phyloP scores from a whole-genome alignment of 2,797 vertebrate genomes.

The Natrix natrix region DNA sequence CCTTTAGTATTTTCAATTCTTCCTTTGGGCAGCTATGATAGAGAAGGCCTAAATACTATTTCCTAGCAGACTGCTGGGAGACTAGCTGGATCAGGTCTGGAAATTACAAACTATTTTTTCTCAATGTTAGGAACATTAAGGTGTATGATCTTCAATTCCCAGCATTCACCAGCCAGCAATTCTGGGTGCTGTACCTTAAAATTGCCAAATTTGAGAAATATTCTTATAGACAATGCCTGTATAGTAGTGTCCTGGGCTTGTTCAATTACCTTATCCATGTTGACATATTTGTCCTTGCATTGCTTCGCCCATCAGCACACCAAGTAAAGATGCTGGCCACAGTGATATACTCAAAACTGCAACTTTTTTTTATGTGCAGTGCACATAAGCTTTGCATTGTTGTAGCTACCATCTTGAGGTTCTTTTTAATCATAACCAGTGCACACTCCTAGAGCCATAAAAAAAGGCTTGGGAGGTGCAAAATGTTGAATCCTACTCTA shows the following conservation, averaged over 20 bases:
- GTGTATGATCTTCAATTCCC: not conserved
- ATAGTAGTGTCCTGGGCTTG: not conserved
- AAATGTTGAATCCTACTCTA: not conserved
- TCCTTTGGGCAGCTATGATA: not conserved
- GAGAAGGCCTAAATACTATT: not conserved
- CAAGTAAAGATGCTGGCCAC: not conserved
- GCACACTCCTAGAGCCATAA: not conserved
- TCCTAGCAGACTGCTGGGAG: not conserved
- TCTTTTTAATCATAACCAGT: not conserved
- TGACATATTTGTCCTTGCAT: not conserved
- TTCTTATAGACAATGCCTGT: not conserved
- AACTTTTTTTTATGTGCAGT: not conserved
- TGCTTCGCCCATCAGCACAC: not conserved
- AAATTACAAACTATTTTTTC: not conserved
- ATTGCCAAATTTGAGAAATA: not conserved
- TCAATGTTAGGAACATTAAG: not conserved
- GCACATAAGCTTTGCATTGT: not conserved
- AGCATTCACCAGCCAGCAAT: not conserved
- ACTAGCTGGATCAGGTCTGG: not conserved
- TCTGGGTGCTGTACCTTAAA: not conserved
- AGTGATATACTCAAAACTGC: not conserved
- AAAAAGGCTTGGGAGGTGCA: not conserved
- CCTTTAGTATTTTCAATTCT: not conserved
- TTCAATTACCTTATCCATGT: not conserved
- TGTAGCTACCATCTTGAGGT: not conserved